Base-by-base conservation (phyloP, 2,888 invertebrate species). In the Heliothis peltigera region DNA sequence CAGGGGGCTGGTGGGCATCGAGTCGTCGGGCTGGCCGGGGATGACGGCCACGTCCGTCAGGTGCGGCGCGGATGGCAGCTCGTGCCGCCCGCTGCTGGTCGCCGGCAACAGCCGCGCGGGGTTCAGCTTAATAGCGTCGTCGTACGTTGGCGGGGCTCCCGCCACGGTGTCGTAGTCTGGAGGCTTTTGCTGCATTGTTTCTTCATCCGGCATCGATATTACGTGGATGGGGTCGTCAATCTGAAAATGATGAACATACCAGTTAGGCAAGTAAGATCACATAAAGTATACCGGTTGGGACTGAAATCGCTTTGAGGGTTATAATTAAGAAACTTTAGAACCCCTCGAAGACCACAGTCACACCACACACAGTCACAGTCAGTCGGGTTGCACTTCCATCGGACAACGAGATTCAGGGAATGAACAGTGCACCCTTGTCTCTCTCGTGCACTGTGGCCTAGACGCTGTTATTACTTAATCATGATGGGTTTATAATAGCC, bases 121-220 rank as follows among this genome's bases (percentile, higher is more conserved):
- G 91, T 96, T 96, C 70, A 97, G 91, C 88, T 96, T 97, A 83
- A 97, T 96, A 51, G 97, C 97, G 84, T 97, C 97, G 86, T 97
- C 97, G 89, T 97, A 97, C 18, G 96, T 96, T 1, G 97, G 97
- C 68, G 97, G 97, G 64, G 96, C 96, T 43, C 96, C 96, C 8
- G 96, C 96, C 57, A 97, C 96, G 7, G 96, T 95, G 84, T 97
- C 97, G 89, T 97, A 97, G 87, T 97, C 97, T 2, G 97, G 97
- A 39, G 97, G 97, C 87, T 97, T 97, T 84, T 96, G 96, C 82
- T 96, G 95, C 89, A 96, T 95, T 67, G 95, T 95, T 84, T 94
- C 95, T 77, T 95, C 95, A 73, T 95, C 95, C 72, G 96, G 96
- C 89, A 96, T 95, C 75, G 96, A 95, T 76, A 96, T 96, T 68